Evolutionary conservation across 2,888 invertebrate species (phyloP).

Genomic region (Parnassius smintheus): DNA sequence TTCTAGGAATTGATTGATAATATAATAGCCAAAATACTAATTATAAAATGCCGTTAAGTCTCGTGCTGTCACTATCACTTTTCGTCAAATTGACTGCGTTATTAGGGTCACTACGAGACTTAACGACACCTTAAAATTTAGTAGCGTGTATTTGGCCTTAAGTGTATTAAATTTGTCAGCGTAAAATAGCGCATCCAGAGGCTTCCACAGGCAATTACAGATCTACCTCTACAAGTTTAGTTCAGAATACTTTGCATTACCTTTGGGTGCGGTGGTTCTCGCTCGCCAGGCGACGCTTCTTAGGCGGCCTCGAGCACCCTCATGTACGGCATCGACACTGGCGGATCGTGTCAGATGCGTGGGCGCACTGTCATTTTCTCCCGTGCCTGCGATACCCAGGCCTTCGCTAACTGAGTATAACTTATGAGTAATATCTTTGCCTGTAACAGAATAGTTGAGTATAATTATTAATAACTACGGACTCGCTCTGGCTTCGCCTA

Average conservation of each 20-base stretch:
- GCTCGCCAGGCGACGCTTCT: slow-evolving; percentile 84
- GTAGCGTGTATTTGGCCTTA: neutral
- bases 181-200: slow-evolving; percentile 36
- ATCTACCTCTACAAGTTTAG: too few relatives aligned
- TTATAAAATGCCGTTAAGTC: too few relatives aligned
- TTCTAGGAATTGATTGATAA: too few relatives aligned
- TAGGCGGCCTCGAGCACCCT: slow-evolving; percentile 87
- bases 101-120: too few relatives aligned
- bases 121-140: too few relatives aligned
- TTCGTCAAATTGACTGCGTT: too few relatives aligned
- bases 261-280: slow-evolving; percentile 53
- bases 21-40: too few relatives aligned
- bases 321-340: slow-evolving; percentile 89
- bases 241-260: slow-evolving; percentile 36
- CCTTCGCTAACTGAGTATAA: slow-evolving; percentile 91
- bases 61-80: too few relatives aligned
- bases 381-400: slow-evolving; percentile 76
- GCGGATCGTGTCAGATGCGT: slow-evolving; percentile 84
- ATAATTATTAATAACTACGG: too few relatives aligned
- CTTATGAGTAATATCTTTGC: slow-evolving; percentile 92
- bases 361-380: slow-evolving; percentile 58
- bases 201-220: too few relatives aligned
- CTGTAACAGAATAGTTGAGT: slow-evolving; percentile 51
- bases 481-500: too few relatives aligned
- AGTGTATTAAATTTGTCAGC: slow-evolving; percentile 1